Base-by-base conservation (phyloP, 2,113 vertebrate genomes). In the Reinhardtius hippoglossoides region DNA sequence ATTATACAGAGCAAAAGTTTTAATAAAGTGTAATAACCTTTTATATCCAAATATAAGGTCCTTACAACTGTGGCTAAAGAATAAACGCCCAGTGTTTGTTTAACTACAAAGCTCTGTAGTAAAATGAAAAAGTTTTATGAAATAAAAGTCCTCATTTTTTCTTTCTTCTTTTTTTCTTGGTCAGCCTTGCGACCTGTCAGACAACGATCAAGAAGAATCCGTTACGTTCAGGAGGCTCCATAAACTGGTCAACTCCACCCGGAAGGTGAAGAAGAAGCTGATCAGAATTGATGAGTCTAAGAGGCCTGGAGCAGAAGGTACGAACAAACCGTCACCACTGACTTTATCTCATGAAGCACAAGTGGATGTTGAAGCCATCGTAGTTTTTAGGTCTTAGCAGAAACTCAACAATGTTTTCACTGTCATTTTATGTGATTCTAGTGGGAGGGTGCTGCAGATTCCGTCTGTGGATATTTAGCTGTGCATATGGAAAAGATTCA, bases 231-330 rank as follows among this genome's bases (percentile, higher is more conserved):
- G 94, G 88, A 95, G 97, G 72, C 94, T 99, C 72, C 97, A 99
- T 83, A 99, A 96, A 90, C 93, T 99, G 89, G 97, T 99, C 59
- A 97, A 94, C 93, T 99, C 98, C 26, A 98, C 96, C 26, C 95
- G 97, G 42, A 96, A 96, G 87, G 96, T 95, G 67, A 96, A 95
- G 88, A 99, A 98, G 94, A 99, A 98, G 92, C 95, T 98, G 60
- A 96, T 97, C 89, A 94, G 92, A 80, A 95, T 97, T 71, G 97
- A 99, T 46, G 97, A 99, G 90, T 93, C 95, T 80, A 97, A 96
- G 92, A 97, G 95, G 81, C 90, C 94, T 18, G 94, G 80, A 91
- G 91, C 91, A 1, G 97, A 97, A 92, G 97, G 98, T 98, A 95
- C 46, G 8, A 2, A 68, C 58, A 42, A 42, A 42, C 14, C 37